Evolutionary conservation across 2,113 vertebrate species (phyloP), one percentile per base, ranked within the genome.

Genomic region (Gymnocephalus cernua): DNA sequence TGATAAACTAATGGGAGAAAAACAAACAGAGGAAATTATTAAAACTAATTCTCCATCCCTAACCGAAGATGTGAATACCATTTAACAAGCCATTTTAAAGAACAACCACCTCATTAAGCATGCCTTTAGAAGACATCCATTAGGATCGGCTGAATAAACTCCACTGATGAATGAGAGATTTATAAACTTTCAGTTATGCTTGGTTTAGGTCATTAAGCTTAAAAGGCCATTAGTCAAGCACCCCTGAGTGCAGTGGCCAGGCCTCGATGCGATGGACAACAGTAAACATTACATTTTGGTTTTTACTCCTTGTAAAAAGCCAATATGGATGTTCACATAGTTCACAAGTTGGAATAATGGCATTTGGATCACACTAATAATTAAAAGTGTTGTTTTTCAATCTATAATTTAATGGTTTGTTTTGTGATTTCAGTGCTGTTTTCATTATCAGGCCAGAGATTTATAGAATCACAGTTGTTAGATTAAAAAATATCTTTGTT

Each of bases 201-300:
- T 71, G 79, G 74, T 71, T 87, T n/a, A 63, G 74, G 73, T 86
- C 88, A 90, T 91, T 87, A 88, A 75, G 80, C 83, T 88, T 91
- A 88, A 88, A 92, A 84, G 85, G 83, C 88, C 89, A 90, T 90
- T 91, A 91, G 86, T 73, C 27, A 35, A 73, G 77, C 82, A 69
- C 71, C 80, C 77, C 35, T 63, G 64, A 87, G 80, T 87, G 82
- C 54, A 64, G 29, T 78, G 59, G 64, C 58, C n/a, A 41, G 77
- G 66, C 59, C 29, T 77, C 74, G 73, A 51, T 75, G 47, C 0
- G 76, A 75, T 79, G 61, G 83, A 83, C 83, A 85, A 86, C 72
- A 79, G 66, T 74, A 79, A 77, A 61, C 54, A 72, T 84, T 84
- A 81, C 53, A 38, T 79, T 72, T 83, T 54, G 75, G 41, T 64